These are phyloP conservation scores for Chelon labrosus DNA, from an alignment of 2,797 vertebrate species.

Conservation along the genomic window DNA sequence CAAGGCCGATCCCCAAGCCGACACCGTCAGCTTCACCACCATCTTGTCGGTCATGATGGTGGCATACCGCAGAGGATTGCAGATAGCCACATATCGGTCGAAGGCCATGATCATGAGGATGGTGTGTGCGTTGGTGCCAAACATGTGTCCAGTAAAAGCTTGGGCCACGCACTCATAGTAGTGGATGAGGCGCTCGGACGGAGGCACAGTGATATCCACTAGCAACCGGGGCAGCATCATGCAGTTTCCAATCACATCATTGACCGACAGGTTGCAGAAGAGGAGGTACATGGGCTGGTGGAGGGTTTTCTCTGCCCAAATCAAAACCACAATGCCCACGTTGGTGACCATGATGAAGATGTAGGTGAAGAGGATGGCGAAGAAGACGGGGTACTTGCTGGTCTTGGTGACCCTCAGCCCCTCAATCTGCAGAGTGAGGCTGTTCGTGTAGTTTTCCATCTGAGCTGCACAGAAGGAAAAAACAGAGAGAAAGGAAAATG, in stretches of 20 bases:
- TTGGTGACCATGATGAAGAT: constrained; percentile 20
- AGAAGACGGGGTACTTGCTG: not conserved
- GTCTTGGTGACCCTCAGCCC: constrained; percentile 1
- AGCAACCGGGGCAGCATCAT: constrained; percentile 12
- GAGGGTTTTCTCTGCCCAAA: not conserved
- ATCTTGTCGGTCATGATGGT: constrained; percentile 75
- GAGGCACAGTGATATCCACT: not conserved
- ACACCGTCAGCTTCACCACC: constrained; percentile 72
- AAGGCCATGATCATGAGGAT: constrained; percentile 89
- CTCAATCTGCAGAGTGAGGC: too few species aligned
- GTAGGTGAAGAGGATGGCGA: constrained; percentile 22
- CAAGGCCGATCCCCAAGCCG: constrained; percentile 46
- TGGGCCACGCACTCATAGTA: constrained; percentile 48
- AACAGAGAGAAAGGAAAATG: too few species aligned
- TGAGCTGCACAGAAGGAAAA: too few species aligned
- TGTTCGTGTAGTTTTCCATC: too few species aligned
- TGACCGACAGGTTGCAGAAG: constrained; percentile 20
- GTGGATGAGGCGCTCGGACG: not conserved
- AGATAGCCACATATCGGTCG: constrained; percentile 88
- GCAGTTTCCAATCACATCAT: constrained; percentile 1
- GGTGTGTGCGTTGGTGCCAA: constrained; percentile 76
- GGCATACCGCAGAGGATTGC: constrained; percentile 82
- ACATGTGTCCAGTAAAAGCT: constrained; percentile 85
- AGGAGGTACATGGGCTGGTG: constrained; percentile 35
- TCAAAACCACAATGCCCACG: constrained; percentile 10